A percentile compares a stretch with the other conserved stretches of the same genome.
Conservation (phyloP, 2,888 invertebrate genomes). For the Sesia bembeciformis region DNA sequence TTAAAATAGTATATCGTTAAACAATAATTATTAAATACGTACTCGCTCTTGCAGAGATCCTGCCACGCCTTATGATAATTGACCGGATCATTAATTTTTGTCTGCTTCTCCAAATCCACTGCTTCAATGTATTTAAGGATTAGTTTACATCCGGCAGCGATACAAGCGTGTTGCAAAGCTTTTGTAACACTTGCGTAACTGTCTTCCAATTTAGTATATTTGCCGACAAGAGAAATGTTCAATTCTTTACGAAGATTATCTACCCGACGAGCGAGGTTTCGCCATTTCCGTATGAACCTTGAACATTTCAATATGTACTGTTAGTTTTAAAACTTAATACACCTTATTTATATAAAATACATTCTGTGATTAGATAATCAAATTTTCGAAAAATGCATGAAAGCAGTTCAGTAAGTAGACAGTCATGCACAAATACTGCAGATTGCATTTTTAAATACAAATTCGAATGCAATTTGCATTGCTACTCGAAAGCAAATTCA, state of each 20-base stretch:
- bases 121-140: conserved; percentile 94
- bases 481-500: no score
- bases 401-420: no score
- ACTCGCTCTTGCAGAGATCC: conserved; percentile 89
- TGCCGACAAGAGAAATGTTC: conserved; percentile 94
- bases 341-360: no score
- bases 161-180: conserved; percentile 93
- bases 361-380: no score
- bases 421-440: no score
- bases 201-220: conserved; percentile 96
- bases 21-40: conserved; percentile 36
- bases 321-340: neutral
- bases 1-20: neutral
- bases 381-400: no score
- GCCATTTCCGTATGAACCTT: conserved; percentile 92
- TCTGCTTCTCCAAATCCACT: conserved; percentile 86
- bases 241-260: conserved; percentile 90
- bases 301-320: conserved; percentile 9
- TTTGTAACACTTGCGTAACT: conserved; percentile 97
- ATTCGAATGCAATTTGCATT: no score
- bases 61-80: conserved; percentile 96
- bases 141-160: conserved; percentile 88
- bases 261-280: conserved; percentile 87
- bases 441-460: no score
- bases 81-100: conserved; percentile 83